Evolutionary conservation across 2,888 invertebrate species (phyloP).

Genomic region (Nysson spinosus): DNA sequence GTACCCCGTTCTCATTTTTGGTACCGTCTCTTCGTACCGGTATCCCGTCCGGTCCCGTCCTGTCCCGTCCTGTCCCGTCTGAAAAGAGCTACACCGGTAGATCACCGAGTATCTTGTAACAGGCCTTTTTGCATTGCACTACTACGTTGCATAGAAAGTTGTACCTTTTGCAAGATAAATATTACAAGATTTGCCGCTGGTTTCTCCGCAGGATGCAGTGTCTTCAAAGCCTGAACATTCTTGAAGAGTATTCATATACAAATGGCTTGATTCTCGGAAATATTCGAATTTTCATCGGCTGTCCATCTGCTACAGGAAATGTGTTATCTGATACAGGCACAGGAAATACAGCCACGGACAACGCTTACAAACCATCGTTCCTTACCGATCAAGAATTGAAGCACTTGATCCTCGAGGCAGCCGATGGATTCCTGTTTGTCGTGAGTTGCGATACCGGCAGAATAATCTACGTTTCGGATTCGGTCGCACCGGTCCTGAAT

Average conservation of each 20-base stretch:
- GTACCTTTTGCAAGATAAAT: no score
- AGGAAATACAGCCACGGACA: conserved; percentile 97
- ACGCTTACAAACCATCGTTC: conserved; percentile 98
- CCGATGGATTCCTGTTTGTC: conserved; percentile 98
- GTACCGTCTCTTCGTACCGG: conserved; percentile 39
- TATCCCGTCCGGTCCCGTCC: conserved; percentile 5
- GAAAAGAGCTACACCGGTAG: no score
- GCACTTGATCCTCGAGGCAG: conserved; percentile 98
- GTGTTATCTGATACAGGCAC: conserved; percentile 83
- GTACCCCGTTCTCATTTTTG: conserved; percentile 62
- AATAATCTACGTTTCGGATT: conserved; percentile 99
- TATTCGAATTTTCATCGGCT: not conserved
- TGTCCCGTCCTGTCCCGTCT: no score
- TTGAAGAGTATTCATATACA: no score
- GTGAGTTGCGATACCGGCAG: conserved; percentile 98
- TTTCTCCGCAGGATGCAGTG: no score
- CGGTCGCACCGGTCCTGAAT: conserved; percentile 97
- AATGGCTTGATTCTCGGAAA: no score
- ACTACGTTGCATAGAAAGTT: no score
- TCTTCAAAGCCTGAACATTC: no score
- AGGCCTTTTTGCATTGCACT: no score
- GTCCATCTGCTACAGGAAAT: not conserved
- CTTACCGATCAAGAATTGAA: conserved; percentile 99
- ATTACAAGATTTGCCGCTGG: no score
- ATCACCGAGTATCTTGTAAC: no score